Percentiles rank a stretch among this genome's conserved stretches.
phyloP scores from a whole-genome alignment of 2,797 vertebrate species.

The Paratrypauchen microcephalus region DNA sequence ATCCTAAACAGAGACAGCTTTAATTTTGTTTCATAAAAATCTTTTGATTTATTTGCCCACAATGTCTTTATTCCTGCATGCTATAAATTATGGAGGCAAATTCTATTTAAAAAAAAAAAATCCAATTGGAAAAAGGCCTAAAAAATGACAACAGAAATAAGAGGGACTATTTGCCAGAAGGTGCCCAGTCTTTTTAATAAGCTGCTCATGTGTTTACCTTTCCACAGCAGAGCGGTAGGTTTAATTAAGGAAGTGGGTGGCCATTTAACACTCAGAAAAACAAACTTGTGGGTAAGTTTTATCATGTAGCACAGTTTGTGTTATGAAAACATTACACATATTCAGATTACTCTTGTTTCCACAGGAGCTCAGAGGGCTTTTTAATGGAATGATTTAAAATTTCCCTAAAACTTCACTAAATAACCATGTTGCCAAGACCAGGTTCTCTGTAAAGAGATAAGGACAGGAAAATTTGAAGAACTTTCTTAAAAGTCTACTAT shows the following conservation, averaged over 20 bases:
- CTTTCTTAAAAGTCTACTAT: neutral
- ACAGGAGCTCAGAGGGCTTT: conserved; percentile 11
- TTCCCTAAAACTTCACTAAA: neutral
- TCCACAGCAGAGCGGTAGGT: conserved; percentile 50
- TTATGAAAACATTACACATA: conserved; percentile 50
- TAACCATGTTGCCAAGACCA: neutral
- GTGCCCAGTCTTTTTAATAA: conserved; percentile 58
- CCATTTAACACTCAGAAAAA: conserved; percentile 63
- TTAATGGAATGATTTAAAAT: neutral
- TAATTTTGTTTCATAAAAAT: conserved; percentile 66
- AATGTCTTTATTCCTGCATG: conserved; percentile 66
- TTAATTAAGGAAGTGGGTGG: conserved; percentile 65
- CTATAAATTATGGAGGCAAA: conserved; percentile 69
- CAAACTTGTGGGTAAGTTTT: conserved; percentile 48
- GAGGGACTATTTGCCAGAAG: conserved; percentile 53
- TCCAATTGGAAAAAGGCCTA: neutral
- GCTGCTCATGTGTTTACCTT: conserved; percentile 68
- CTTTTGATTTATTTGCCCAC: conserved; percentile 74
- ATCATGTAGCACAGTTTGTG: conserved; percentile 50
- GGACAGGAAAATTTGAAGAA: neutral
- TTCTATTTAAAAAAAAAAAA: conserved; percentile 45
- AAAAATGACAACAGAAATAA: conserved; percentile 43
- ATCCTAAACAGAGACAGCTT: conserved; percentile 69
- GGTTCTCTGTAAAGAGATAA: neutral
- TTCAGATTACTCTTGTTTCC: conserved; percentile 36